Conservation (phyloP, 1,140 invertebrate genomes). For the Aphelenchoides fujianensis region DNA sequence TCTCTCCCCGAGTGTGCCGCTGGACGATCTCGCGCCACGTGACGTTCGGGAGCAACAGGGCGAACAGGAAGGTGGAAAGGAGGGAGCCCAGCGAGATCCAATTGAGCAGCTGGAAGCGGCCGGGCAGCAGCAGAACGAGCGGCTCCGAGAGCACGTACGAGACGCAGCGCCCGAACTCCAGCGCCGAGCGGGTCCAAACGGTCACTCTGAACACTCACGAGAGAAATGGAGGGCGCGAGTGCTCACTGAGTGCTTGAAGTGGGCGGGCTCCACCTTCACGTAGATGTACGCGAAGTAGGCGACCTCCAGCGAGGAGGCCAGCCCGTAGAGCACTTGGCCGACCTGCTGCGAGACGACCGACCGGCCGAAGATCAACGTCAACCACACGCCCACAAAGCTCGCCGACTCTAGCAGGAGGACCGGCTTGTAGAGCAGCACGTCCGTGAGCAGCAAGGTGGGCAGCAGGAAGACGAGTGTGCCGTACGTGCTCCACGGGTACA, state of each 20-base stretch:
- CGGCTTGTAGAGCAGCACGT: slow-evolving; percentile 80
- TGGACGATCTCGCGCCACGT: background rate
- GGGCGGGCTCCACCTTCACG: slow-evolving; percentile 75
- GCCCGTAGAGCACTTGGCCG: slow-evolving; percentile 53
- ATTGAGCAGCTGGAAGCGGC: slow-evolving; percentile 72
- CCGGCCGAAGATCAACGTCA: slow-evolving; percentile 68
- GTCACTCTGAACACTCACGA: slow-evolving; percentile 69
- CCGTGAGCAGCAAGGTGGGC: slow-evolving; percentile 77
- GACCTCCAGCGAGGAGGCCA: slow-evolving; percentile 76
- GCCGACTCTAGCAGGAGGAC: slow-evolving; percentile 74
- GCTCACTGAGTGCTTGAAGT: slow-evolving; percentile 69
- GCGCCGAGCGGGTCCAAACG: slow-evolving; percentile 72
- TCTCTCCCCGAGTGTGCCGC: background rate
- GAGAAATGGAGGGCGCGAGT: too few species aligned
- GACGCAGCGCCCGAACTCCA: slow-evolving; percentile 72
- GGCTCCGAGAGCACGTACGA: slow-evolving; percentile 72
- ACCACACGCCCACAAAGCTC: slow-evolving; percentile 71
- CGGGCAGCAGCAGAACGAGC: slow-evolving; percentile 68
- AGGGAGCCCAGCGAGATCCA: slow-evolving; percentile 72
- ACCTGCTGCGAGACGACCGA: slow-evolving; percentile 50
- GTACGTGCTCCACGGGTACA: slow-evolving; percentile 79
- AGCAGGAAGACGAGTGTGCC: slow-evolving; percentile 73
- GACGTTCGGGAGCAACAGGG: slow-evolving; percentile 72
- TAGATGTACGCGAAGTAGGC: slow-evolving; percentile 91
- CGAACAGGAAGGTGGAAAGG: slow-evolving; percentile 72